Percentiles rank a stretch among this genome's conserved stretches.
Conservation (phyloP, 37 sponge, comb jelly and placozoan genomes). For the Beroe forskalii region DNA sequence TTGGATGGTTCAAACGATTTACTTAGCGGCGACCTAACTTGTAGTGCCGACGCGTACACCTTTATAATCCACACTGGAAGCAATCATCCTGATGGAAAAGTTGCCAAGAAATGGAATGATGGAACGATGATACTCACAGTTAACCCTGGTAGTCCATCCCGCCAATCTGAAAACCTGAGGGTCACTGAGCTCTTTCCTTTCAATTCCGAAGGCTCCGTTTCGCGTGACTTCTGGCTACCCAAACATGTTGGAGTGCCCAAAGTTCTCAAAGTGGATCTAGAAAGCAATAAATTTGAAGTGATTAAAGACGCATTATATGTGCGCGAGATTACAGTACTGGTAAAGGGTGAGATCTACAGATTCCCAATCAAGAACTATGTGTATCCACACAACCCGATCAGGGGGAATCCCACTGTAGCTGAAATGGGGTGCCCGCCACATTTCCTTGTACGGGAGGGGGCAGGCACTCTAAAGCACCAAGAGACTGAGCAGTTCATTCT, state of each 20-base stretch:
- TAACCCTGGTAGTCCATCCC: background rate
- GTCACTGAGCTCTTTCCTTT: background rate
- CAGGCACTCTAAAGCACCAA: conserved; percentile 11
- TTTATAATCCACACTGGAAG: background rate
- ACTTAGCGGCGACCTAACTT: too few species aligned
- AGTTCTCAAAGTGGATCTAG: background rate
- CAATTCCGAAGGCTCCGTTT: background rate
- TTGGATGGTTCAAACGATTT: too few species aligned
- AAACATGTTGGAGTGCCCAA: background rate
- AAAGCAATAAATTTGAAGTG: conserved; percentile 1
- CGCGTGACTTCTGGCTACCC: conserved; percentile 13
- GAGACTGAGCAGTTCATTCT: conserved; percentile 33
- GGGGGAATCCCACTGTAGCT: background rate
- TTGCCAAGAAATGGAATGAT: conserved; percentile 12
- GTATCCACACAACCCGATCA: background rate
- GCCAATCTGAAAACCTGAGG: background rate
- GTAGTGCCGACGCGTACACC: background rate
- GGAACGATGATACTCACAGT: conserved; percentile 15
- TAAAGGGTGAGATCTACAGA: background rate
- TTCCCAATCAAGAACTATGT: conserved; percentile 25
- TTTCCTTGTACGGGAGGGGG: background rate
- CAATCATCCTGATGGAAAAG: background rate
- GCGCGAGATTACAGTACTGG: background rate
- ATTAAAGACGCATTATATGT: conserved; percentile 14
- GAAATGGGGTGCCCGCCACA: conserved; percentile 14